Percentiles rank a stretch among this genome's conserved stretches.
Conservation (phyloP, 1,140 invertebrate species). For the Nautilus pompilius region DNA sequence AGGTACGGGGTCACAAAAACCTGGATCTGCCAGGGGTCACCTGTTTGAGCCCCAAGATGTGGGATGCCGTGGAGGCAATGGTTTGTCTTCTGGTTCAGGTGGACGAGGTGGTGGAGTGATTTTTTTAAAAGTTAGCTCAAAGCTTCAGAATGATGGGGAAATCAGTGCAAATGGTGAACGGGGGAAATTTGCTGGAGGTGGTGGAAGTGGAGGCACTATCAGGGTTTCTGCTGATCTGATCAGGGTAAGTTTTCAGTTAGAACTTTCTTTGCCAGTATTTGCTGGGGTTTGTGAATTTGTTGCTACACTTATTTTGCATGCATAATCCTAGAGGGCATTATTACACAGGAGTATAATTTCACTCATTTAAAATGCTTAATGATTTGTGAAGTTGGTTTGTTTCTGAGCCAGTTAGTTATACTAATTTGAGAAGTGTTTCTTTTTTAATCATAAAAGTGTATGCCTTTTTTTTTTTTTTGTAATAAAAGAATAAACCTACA, state of each 20-base stretch:
- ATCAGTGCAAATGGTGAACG: slow-evolving; percentile 28
- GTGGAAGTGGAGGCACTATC: slow-evolving; percentile 40
- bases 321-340: no score
- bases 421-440: no score
- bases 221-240: slow-evolving; percentile 25
- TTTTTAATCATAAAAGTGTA: no score
- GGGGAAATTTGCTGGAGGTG: slow-evolving; percentile 21
- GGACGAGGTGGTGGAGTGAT: slow-evolving; percentile 30
- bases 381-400: no score
- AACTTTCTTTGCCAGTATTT: no score
- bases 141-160: slow-evolving; percentile 32
- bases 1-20: slow-evolving; percentile 12
- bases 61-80: slow-evolving; percentile 26
- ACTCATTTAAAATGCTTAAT: no score
- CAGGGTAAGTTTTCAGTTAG: slow-evolving; percentile 17
- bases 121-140: slow-evolving; percentile 21
- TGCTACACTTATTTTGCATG: no score
- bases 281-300: no score
- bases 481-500: no score
- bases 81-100: slow-evolving; percentile 3
- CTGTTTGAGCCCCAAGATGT: slow-evolving; percentile 28
- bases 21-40: slow-evolving; percentile 25
- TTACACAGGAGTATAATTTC: no score
- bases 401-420: no score
- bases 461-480: no score